These are phyloP conservation scores for Odocoileus virginianus DNA, from an alignment of 2,113 vertebrate genomes.

Conservation along the genomic window DNA sequence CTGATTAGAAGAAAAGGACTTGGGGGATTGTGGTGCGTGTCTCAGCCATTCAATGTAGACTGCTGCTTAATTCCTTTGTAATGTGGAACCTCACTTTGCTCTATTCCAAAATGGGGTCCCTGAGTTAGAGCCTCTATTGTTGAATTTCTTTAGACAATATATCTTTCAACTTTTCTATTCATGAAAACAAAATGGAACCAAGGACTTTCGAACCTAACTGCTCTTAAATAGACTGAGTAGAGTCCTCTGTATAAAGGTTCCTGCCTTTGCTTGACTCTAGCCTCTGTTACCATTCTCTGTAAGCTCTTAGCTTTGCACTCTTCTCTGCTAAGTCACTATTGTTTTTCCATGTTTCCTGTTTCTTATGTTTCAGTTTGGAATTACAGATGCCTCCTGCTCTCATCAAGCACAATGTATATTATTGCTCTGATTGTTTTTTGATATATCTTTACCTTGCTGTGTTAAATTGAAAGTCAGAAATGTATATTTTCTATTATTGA, in stretches of 20 bases:
- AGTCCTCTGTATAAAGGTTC: not conserved
- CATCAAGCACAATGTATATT: not conserved
- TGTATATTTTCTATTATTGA: not conserved
- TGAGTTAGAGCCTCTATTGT: not conserved
- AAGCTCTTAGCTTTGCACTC: not conserved
- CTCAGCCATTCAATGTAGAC: not conserved
- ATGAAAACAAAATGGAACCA: not conserved
- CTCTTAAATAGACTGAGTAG: not conserved
- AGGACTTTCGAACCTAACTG: not conserved
- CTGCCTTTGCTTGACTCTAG: not conserved
- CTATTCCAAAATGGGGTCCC: not conserved
- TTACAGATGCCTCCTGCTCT: not conserved
- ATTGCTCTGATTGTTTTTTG: not conserved
- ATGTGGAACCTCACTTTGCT: not conserved
- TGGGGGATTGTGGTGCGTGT: too few relatives aligned
- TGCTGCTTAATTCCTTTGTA: not conserved
- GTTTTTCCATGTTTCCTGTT: not conserved
- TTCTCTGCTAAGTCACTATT: not conserved
- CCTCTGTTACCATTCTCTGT: not conserved
- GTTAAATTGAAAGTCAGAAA: not conserved
- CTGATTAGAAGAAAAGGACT: not conserved
- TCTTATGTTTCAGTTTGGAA: not conserved
- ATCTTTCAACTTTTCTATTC: not conserved
- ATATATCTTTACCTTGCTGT: not conserved
- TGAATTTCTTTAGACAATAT: not conserved